Evolutionary conservation across 2,888 invertebrate species (phyloP).

Genomic region (Trilocha varians): DNA sequence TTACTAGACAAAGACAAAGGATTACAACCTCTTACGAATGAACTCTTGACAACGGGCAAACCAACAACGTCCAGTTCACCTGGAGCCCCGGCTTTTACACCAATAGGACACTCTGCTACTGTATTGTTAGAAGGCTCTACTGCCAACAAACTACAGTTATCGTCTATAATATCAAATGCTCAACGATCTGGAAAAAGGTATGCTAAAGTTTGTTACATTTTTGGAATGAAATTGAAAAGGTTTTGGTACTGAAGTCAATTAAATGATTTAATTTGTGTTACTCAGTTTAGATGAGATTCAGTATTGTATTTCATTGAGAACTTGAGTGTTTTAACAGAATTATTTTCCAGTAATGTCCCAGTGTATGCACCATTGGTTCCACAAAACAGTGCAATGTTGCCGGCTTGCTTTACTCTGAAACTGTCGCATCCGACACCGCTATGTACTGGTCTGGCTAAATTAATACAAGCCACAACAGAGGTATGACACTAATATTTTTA

Average conservation of each 20-base stretch:
- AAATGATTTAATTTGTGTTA: no score
- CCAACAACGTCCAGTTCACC: conserved; percentile 43
- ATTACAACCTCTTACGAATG: conserved; percentile 82
- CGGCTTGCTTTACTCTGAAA: conserved; percentile 87
- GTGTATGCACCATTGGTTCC: conserved; percentile 85
- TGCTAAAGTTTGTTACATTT: conserved; percentile 20
- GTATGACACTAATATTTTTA: no score
- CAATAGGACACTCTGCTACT: conserved; percentile 89
- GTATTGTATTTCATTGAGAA: no score
- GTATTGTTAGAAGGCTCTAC: conserved; percentile 92
- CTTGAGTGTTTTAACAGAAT: background rate
- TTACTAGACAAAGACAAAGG: conserved; percentile 85
- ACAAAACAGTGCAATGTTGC: conserved; percentile 90
- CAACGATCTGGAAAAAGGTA: conserved; percentile 84
- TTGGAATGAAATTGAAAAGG: no score
- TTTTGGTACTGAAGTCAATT: no score
- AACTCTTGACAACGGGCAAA: conserved; percentile 75
- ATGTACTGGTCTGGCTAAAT: conserved; percentile 81
- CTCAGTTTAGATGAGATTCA: no score
- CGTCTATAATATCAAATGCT: conserved; percentile 79
- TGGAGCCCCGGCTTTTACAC: conserved; percentile 66
- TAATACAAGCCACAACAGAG: conserved; percentile 62
- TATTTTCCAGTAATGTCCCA: conserved; percentile 61
- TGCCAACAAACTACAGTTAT: conserved; percentile 85
- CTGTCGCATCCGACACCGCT: conserved; percentile 90